A percentile compares a stretch with the other conserved stretches of the same genome.
Evolutionary conservation across 2,888 invertebrate genomes (phyloP).

Genomic region (Morpho helenor): DNA sequence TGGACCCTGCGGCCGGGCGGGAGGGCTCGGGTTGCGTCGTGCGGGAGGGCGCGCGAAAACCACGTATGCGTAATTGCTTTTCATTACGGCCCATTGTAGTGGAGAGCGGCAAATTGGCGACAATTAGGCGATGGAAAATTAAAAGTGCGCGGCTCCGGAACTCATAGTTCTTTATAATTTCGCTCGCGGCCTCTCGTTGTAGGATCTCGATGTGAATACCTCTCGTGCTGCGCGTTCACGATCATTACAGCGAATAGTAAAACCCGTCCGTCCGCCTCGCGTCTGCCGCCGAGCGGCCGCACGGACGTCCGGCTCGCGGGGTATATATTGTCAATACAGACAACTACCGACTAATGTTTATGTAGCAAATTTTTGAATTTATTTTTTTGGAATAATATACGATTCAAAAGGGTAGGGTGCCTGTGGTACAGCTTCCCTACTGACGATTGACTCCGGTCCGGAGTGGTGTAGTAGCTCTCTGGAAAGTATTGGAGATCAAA

Average conservation of each 20-base stretch:
- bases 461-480: no score
- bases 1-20: conserved; percentile 20
- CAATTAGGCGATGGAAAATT: conserved; percentile 73
- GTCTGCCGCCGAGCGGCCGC: no score
- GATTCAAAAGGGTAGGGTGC: no score
- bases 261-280: not conserved
- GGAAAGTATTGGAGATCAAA: no score
- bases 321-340: no score
- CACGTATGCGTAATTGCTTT: conserved; percentile 78
- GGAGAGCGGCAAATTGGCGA: conserved; percentile 63
- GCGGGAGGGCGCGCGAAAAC: conserved; percentile 46
- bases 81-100: conserved; percentile 61
- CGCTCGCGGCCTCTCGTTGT: not conserved
- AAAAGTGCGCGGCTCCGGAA: conserved; percentile 39
- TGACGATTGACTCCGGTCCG: no score
- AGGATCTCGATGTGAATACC: not conserved
- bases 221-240: not conserved
- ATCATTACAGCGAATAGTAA: not conserved
- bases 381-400: no score
- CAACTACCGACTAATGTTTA: no score
- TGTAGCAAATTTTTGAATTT: no score
- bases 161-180: not conserved
- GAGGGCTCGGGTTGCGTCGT: conserved; percentile 36
- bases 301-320: no score
- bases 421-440: no score